These are phyloP conservation scores for Drosophila paucipuncta DNA, from an alignment of 2,888 invertebrate species.

Conservation along the genomic window DNA sequence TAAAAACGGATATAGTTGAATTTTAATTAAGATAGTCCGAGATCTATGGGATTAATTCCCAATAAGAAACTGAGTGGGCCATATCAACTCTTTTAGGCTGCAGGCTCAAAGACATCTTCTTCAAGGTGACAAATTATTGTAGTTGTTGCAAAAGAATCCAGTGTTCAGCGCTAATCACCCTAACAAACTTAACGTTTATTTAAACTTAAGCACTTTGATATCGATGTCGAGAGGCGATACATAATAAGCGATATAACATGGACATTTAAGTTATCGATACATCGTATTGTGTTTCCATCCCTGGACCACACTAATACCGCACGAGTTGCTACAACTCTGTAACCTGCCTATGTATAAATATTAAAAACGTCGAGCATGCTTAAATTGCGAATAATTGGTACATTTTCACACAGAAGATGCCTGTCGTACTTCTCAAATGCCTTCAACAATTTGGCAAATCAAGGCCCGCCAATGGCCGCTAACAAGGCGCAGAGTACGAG, in stretches of 20 bases:
- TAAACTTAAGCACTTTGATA: neutral
- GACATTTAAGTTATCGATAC: neutral
- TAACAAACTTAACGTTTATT: conserved; percentile 3
- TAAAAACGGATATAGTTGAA: neutral
- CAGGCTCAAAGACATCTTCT: neutral
- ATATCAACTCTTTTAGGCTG: neutral
- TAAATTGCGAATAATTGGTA: conserved; percentile 37
- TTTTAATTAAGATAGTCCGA: neutral
- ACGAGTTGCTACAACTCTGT: neutral
- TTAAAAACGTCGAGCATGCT: conserved; percentile 42
- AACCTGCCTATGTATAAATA: conserved; percentile 3
- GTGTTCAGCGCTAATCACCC: neutral
- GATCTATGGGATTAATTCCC: neutral
- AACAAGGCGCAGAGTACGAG: conserved; percentile 1
- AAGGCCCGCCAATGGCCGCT: conserved; percentile 21
- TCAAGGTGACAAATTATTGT: neutral
- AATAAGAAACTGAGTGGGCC: neutral
- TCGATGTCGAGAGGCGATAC: neutral
- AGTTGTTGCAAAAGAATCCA: neutral
- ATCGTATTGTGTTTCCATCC: neutral
- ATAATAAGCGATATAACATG: neutral
- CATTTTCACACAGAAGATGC: conserved; percentile 41
- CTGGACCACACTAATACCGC: neutral
- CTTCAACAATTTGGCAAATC: conserved; percentile 59
- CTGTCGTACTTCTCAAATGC: conserved; percentile 63